Conservation (phyloP, 2,113 vertebrate species). For the Numenius arquata region DNA sequence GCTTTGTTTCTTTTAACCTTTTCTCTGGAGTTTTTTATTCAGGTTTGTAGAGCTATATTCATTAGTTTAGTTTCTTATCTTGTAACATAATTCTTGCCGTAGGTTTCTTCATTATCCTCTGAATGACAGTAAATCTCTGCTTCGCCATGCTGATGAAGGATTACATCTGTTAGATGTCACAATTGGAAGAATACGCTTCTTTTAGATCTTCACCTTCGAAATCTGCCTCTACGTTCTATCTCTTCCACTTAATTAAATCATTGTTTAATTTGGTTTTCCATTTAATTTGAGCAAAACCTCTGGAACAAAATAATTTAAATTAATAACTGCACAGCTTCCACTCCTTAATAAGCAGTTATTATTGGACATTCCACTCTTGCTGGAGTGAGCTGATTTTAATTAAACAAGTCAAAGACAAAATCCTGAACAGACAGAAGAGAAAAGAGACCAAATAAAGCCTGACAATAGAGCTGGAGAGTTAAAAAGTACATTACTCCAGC, state of each 20-base stretch:
- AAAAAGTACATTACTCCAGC: not conserved
- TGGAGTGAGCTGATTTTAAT: conserved; percentile 58
- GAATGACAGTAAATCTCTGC: conserved; percentile 56
- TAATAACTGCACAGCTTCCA: conserved; percentile 52
- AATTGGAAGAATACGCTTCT: not conserved
- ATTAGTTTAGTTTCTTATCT: conserved; percentile 47
- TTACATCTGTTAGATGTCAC: conserved; percentile 57
- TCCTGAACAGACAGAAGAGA: conserved; percentile 16
- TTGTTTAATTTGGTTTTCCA: conserved; percentile 59
- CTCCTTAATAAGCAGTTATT: conserved; percentile 58
- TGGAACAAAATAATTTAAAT: conserved; percentile 68
- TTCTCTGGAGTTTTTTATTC: not conserved
- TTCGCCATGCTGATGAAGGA: conserved; percentile 21
- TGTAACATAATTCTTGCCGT: conserved; percentile 36
- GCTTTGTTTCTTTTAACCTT: conserved; percentile 35
- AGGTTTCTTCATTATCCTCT: conserved; percentile 52
- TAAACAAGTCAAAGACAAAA: conserved; percentile 57
- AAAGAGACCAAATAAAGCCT: not conserved
- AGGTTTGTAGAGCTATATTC: conserved; percentile 20
- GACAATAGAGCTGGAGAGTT: not conserved
- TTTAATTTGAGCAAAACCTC: conserved; percentile 65
- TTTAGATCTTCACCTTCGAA: conserved; percentile 51
- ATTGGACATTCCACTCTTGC: conserved; percentile 32
- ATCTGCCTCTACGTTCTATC: conserved; percentile 15
- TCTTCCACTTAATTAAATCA: conserved; percentile 65